phyloP scores from a whole-genome alignment of 2,888 invertebrate genomes.

The Melangyna quadrimaculata region DNA sequence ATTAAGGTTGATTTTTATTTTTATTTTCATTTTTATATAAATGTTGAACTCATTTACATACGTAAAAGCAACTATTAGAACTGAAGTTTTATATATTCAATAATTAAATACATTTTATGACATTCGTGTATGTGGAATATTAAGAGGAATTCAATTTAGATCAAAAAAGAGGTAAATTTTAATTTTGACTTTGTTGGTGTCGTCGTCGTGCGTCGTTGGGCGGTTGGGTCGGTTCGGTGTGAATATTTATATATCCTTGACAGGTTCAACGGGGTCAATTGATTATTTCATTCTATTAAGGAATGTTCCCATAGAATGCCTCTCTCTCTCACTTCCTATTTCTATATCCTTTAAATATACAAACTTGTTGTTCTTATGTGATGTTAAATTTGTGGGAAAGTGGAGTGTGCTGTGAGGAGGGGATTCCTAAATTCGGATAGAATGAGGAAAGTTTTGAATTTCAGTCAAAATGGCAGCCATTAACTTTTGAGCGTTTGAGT shows the following conservation, averaged over 20 bases:
- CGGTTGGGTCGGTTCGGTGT: background rate
- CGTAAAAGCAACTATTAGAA: background rate
- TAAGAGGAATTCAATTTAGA: slow-evolving; percentile 27
- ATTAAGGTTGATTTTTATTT: slow-evolving; percentile 47
- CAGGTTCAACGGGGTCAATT: slow-evolving; percentile 43
- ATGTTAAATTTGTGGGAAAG: background rate
- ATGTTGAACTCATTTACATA: slow-evolving; percentile 40
- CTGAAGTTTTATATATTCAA: background rate
- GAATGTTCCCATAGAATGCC: background rate
- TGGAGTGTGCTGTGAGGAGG: background rate
- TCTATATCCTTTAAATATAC: background rate
- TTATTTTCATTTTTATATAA: background rate
- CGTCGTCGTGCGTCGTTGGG: background rate
- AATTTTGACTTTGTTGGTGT: background rate
- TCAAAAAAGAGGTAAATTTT: slow-evolving; percentile 12
- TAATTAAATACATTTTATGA: slow-evolving; percentile 10
- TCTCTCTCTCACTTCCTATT: background rate
- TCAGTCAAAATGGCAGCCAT: slow-evolving; percentile 36
- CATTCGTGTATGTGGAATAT: slow-evolving; percentile 1
- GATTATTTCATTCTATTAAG: slow-evolving; percentile 11
- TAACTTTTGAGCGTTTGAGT: slow-evolving; percentile 40
- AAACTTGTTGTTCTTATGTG: slow-evolving; percentile 4
- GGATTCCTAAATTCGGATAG: slow-evolving; percentile 27
- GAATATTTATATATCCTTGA: slow-evolving; percentile 3
- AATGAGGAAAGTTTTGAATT: slow-evolving; percentile 51